These are phyloP conservation scores for Eurois occulta DNA, from an alignment of 2,888 invertebrate genomes.

Conservation along the genomic window DNA sequence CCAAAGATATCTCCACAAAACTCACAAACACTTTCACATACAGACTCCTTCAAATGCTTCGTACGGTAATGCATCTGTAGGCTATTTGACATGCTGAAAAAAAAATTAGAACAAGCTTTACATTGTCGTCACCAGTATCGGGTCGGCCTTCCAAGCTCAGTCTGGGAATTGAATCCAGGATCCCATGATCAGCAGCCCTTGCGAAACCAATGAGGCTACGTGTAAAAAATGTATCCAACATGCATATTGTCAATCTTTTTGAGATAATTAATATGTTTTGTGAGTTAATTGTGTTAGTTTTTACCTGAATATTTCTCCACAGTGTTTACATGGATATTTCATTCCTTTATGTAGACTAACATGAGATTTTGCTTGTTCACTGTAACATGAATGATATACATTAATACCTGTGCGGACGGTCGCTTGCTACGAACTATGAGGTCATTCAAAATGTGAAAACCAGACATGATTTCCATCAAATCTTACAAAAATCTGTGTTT, in stretches of 20 bases:
- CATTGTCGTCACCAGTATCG: not conserved
- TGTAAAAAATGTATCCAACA: not conserved
- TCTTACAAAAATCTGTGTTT: not conserved
- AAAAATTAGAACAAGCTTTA: not conserved
- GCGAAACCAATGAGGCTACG: not conserved
- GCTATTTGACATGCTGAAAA: conserved; percentile 72
- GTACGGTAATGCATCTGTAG: conserved; percentile 69
- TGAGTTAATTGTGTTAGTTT: not conserved
- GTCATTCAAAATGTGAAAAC: not conserved
- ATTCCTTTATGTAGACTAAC: conserved; percentile 72
- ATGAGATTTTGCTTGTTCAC: conserved; percentile 72
- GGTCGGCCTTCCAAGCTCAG: not conserved
- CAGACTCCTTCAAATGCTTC: conserved; percentile 65
- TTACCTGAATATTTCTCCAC: conserved; percentile 72
- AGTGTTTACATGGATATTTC: conserved; percentile 72
- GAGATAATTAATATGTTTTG: not conserved
- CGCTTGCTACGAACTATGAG: not conserved
- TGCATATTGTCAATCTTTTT: not conserved
- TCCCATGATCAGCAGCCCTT: not conserved
- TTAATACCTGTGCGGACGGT: not conserved
- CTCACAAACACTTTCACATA: conserved; percentile 69
- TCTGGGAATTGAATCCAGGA: not conserved
- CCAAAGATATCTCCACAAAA: conserved; percentile 70
- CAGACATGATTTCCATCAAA: not conserved
- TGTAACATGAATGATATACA: conserved; percentile 49